phyloP scores from a whole-genome alignment of 2,888 invertebrate species.

The Pelosia muscerda region DNA sequence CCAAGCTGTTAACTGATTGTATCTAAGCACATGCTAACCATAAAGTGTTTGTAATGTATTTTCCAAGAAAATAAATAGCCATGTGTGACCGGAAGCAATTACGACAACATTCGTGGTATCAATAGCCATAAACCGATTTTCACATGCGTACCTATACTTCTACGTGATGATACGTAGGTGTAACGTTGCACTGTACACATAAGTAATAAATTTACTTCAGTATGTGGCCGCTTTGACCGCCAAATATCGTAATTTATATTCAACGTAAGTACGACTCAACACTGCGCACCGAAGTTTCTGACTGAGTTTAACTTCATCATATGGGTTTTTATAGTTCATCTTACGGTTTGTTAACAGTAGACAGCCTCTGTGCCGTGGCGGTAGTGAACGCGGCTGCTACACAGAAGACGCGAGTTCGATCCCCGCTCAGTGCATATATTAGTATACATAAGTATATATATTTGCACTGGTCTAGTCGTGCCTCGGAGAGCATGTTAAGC shows the following conservation, averaged over 20 bases:
- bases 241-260: slow-evolving; percentile 80
- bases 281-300: slow-evolving; percentile 61
- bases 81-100: slow-evolving; percentile 79
- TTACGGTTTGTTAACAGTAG: slow-evolving; percentile 20
- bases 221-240: slow-evolving; percentile 71
- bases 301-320: slow-evolving; percentile 58
- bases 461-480: no score
- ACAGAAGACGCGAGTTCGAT: no score
- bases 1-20: slow-evolving; percentile 11
- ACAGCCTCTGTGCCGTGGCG: no score
- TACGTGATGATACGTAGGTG: slow-evolving; percentile 69
- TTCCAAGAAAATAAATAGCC: slow-evolving; percentile 59
- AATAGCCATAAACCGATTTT: slow-evolving; percentile 74
- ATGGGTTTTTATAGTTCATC: slow-evolving; percentile 39
- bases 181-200: slow-evolving; percentile 60
- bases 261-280: slow-evolving; percentile 54
- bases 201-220: slow-evolving; percentile 69
- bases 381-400: no score
- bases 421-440: no score
- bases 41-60: slow-evolving; percentile 41
- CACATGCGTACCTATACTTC: slow-evolving; percentile 62
- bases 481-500: no score
- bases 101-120: slow-evolving; percentile 73
- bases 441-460: no score
- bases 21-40: slow-evolving; percentile 4